These are phyloP conservation scores for Rhimphoctona megacephalus DNA, from an alignment of 2,888 invertebrate genomes.

Conservation along the genomic window DNA sequence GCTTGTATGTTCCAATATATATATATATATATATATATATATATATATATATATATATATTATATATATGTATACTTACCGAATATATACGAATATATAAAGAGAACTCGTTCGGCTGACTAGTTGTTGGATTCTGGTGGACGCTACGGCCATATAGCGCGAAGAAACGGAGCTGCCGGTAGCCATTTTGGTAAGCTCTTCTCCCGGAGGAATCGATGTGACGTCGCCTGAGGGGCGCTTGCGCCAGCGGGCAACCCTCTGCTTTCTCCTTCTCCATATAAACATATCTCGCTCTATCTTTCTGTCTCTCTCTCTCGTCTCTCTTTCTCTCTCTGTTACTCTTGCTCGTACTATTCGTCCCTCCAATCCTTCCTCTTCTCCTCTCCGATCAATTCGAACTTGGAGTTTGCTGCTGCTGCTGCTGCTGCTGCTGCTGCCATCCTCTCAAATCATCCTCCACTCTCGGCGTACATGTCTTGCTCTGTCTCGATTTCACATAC, in stretches of 20 bases:
- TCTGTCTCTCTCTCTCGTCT: constrained; percentile 22
- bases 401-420: constrained; percentile 55
- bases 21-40: neutral
- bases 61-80: neutral
- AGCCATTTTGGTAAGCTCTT: constrained; percentile 85
- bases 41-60: neutral
- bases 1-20: constrained; percentile 24
- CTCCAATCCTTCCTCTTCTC: constrained; percentile 74
- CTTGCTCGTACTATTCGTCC: constrained; percentile 27
- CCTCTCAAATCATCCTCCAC: constrained; percentile 71
- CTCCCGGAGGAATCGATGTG: constrained; percentile 85
- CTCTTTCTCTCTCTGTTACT: constrained; percentile 65
- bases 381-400: constrained; percentile 78
- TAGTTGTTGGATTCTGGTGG: constrained; percentile 56
- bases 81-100: constrained; percentile 74
- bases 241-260: constrained; percentile 82
- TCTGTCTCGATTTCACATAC: constrained; percentile 31
- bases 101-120: constrained; percentile 62
- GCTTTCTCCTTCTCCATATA: constrained; percentile 73
- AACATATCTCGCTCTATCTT: constrained; percentile 67
- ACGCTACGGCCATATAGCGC: constrained; percentile 58
- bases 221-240: constrained; percentile 85
- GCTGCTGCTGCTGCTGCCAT: constrained; percentile 45
- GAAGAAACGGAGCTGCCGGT: constrained; percentile 83
- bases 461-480: constrained; percentile 63